Conservation (phyloP, 2,113 vertebrate species). For the Mesoclemmys tuberculata region DNA sequence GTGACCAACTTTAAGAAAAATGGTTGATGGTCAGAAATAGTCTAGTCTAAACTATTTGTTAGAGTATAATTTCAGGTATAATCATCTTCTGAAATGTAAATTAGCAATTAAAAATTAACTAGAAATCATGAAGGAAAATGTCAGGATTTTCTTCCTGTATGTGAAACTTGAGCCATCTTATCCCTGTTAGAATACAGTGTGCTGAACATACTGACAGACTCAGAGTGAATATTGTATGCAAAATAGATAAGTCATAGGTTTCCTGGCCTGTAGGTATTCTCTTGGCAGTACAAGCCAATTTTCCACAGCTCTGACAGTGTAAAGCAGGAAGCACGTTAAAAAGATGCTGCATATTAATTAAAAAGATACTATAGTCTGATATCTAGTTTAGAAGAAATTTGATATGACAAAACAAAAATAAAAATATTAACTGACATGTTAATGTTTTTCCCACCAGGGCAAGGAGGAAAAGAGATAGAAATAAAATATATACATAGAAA, state of each 20-base stretch:
- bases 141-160: background rate
- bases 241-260: constrained; percentile 5
- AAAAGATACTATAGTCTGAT: constrained; percentile 40
- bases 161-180: background rate
- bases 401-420: constrained; percentile 28
- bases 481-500: background rate
- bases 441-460: background rate
- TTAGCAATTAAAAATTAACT: background rate
- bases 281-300: constrained; percentile 55
- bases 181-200: background rate
- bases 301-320: constrained; percentile 51
- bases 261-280: constrained; percentile 1
- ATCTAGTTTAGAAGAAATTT: constrained; percentile 64
- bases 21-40: background rate
- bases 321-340: constrained; percentile 64
- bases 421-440: background rate
- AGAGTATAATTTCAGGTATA: background rate
- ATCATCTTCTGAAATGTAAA: background rate
- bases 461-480: background rate
- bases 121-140: background rate
- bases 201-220: constrained; percentile 16
- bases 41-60: background rate
- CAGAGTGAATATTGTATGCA: background rate
- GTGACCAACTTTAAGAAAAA: background rate
- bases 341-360: constrained; percentile 71